Evolutionary conservation across 2,113 vertebrate species (phyloP), one percentile per base, ranked within the genome.

Genomic region (Apistogramma diplotaenia): DNA sequence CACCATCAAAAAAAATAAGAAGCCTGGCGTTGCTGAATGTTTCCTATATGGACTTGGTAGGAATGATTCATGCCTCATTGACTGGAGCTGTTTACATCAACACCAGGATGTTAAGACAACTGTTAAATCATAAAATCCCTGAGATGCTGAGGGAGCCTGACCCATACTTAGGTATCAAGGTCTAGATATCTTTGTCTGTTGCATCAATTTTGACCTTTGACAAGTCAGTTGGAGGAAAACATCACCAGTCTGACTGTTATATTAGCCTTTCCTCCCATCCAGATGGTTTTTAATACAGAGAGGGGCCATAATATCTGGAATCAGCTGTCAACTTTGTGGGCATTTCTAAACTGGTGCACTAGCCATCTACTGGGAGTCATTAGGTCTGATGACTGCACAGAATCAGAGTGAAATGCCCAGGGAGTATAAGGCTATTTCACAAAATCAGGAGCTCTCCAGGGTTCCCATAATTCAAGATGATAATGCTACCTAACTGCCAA

Each of bases 351-450:
- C 61, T 33, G 70, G 72, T 67, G 27, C 16, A 25, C 56, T 51
- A 57, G 78, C 67, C 54, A 54, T 86, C 79, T n/a, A 58, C 62
- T 60, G 77, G 83, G 84, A 83, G 60, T 80, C 82, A 87, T 87
- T 82, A 77, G 77, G 65, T 70, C 70, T 67, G 71, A 73, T 89
- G 84, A 85, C 74, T 79, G 74, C 11, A 2, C 79, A 72, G 60
- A 56, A 62, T 82, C 81, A 61, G 59, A 87, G 72, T 78, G 81
- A 80, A 82, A 83, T 35, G 78, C 35, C 78, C 57, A n/a, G 37
- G 65, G 76, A 85, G 72, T 55, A 83, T n/a, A 75, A 76, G 53
- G 56, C 81, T 54, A 70, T 79, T 88, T 61, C 62, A 83, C 74
- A 74, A 78, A 84, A 72, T 82, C 60, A 57, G 76, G 27, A 53